Evolutionary conservation across 2,797 vertebrate genomes (phyloP), one percentile per base, ranked within the genome.

Genomic region (Natrix natrix): DNA sequence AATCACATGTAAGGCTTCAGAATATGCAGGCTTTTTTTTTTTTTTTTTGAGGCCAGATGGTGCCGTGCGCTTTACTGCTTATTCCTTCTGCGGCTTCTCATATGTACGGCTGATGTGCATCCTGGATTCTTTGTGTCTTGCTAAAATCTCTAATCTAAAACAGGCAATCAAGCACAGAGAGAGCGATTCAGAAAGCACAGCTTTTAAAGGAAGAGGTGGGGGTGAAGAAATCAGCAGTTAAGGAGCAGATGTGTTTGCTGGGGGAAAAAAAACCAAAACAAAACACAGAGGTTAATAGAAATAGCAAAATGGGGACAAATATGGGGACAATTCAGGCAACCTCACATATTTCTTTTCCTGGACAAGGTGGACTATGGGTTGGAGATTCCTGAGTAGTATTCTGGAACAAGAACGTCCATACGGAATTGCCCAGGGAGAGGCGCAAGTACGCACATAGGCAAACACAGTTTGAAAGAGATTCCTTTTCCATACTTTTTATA

Each of bases 21-120:
- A 98, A 98, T 98, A 98, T 98, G 97, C 98, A 98, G 98, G 98
- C 98, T 98, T 99, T 66, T 66, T 13, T 61, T 61, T 26, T 56
- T 17, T 57, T 57, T 99, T 99, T 98, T 98, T 98, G 98, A 97
- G 98, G 98, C 98, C 98, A 99, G 99, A 99, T 99, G 99, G 98
- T 97, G 98, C 98, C 97, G 97, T 97, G 98, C 98, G 97, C 98
- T 98, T 99, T 98, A 99, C 98, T 98, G 98, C 98, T 98, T 98
- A 97, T 98, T 98, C 98, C 98, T 99, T 99, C 99, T 99, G 99
- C 98, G 98, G 98, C 98, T 97, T 98, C 97, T 98, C 97, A 96
- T 97, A 97, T 97, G 96, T 96, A 97, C 97, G 97, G 97, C 97
- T 97, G 97, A 97, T 97, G 97, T 97, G 97, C 95, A 94, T 97